These are phyloP conservation scores for Lycocerus yunnanus DNA, from an alignment of 2,888 invertebrate species.

Conservation along the genomic window DNA sequence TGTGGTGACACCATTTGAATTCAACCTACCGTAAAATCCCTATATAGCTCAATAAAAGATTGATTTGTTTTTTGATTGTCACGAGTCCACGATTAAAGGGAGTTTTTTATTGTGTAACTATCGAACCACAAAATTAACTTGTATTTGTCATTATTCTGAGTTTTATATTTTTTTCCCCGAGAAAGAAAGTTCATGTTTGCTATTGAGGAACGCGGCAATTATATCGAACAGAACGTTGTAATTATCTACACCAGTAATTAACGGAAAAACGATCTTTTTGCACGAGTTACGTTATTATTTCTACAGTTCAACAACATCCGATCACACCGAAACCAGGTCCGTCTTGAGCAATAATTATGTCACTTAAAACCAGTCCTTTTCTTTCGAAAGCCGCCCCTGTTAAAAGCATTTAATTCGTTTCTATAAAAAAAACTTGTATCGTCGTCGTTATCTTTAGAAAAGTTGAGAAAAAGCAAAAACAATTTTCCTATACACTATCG, in stretches of 20 bases:
- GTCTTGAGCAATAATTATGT: neutral
- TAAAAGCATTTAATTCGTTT: neutral
- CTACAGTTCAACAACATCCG: neutral
- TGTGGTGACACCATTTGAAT: constrained; percentile 19
- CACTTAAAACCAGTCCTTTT: neutral
- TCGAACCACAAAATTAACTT: constrained; percentile 39
- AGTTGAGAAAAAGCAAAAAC: neutral
- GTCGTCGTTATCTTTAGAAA: neutral
- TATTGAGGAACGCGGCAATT: neutral
- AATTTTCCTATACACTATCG: neutral
- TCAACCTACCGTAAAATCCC: constrained; percentile 37
- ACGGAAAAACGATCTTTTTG: neutral
- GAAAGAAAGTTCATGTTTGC: neutral
- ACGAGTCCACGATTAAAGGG: constrained; percentile 38
- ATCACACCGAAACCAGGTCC: neutral
- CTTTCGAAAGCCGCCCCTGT: neutral
- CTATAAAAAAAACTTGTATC: neutral
- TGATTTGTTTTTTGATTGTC: constrained; percentile 40
- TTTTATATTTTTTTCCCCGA: neutral
- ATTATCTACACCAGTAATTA: neutral
- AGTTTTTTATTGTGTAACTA: constrained; percentile 27
- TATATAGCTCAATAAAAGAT: constrained; percentile 38
- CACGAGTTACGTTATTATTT: neutral
- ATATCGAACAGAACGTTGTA: neutral
- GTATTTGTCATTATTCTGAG: constrained; percentile 32